Percentiles rank a stretch among this genome's conserved stretches.
Evolutionary conservation across 2,797 vertebrate species (phyloP).

Genomic region (Lycodopsis pacificus): DNA sequence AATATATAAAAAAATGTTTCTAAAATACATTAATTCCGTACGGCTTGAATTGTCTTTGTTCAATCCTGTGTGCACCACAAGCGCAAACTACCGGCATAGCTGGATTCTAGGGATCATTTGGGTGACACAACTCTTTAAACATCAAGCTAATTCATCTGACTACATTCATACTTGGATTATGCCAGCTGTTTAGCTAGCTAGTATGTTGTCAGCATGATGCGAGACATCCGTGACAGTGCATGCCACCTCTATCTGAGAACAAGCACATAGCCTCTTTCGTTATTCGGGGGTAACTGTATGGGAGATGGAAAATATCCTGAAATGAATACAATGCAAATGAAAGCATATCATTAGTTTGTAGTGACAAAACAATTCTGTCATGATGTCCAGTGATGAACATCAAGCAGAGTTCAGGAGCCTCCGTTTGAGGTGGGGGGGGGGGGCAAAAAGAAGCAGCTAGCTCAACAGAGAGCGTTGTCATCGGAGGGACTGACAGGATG

Average conservation of each 20-base stretch:
- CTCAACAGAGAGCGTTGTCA: neutral
- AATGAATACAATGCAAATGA: neutral
- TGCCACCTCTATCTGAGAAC: neutral
- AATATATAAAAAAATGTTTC: neutral
- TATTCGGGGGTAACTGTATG: neutral
- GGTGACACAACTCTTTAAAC: neutral
- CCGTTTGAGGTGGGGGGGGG: neutral
- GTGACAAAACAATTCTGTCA: neutral
- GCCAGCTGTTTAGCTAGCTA: no score
- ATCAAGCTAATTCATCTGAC: neutral
- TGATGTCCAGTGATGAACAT: neutral
- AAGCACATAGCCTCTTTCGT: neutral
- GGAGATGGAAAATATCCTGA: neutral
- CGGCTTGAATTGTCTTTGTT: neutral
- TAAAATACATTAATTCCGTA: neutral
- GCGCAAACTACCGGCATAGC: no score
- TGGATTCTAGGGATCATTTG: neutral
- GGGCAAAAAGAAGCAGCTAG: neutral
- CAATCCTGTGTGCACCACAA: no score
- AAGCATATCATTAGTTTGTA: neutral
- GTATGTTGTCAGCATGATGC: neutral
- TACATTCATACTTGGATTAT: neutral
- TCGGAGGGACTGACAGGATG: neutral
- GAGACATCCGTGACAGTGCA: neutral
- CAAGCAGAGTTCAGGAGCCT: neutral